Evolutionary conservation across 1,140 invertebrate genomes (phyloP).

Genomic region (Drosophila murphyi): DNA sequence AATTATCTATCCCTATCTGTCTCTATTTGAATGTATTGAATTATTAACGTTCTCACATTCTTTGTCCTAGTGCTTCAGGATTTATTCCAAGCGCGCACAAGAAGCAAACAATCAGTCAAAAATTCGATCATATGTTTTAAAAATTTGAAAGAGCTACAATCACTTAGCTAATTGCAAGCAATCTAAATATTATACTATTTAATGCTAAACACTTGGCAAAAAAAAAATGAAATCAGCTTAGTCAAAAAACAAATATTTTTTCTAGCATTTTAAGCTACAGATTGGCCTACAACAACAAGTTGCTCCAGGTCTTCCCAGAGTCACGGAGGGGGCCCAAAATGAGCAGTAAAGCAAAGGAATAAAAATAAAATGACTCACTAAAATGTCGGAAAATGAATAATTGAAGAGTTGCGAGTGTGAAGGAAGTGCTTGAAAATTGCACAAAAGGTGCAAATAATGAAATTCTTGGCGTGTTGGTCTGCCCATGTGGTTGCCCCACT

Average conservation of each 20-base stretch:
- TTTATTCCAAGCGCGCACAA: not conserved
- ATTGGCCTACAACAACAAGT: not conserved
- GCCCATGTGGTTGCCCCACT: slow-evolving; percentile 17
- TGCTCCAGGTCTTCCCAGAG: not conserved
- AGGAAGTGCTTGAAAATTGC: slow-evolving; percentile 61
- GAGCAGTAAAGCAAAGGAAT: not conserved
- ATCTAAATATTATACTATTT: not conserved
- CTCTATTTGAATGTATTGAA: too few species aligned
- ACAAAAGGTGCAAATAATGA: slow-evolving; percentile 72
- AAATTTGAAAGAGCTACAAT: too few species aligned
- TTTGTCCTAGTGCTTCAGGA: slow-evolving; percentile 4
- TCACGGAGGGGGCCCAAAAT: not conserved
- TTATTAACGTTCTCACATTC: too few species aligned
- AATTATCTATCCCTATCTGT: too few species aligned
- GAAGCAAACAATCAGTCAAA: too few species aligned
- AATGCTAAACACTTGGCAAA: too few species aligned
- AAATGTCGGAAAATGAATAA: slow-evolving; percentile 55
- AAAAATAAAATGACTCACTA: slow-evolving; percentile 14
- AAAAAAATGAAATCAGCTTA: too few species aligned
- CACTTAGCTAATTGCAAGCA: too few species aligned
- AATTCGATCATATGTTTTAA: not conserved
- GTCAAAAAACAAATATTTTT: too few species aligned
- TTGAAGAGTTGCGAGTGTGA: slow-evolving; percentile 43
- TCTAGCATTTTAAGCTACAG: not conserved
- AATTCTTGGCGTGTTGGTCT: slow-evolving; percentile 56